Conservation (phyloP, 2,113 vertebrate species). For the Entelurus aequoreus region DNA sequence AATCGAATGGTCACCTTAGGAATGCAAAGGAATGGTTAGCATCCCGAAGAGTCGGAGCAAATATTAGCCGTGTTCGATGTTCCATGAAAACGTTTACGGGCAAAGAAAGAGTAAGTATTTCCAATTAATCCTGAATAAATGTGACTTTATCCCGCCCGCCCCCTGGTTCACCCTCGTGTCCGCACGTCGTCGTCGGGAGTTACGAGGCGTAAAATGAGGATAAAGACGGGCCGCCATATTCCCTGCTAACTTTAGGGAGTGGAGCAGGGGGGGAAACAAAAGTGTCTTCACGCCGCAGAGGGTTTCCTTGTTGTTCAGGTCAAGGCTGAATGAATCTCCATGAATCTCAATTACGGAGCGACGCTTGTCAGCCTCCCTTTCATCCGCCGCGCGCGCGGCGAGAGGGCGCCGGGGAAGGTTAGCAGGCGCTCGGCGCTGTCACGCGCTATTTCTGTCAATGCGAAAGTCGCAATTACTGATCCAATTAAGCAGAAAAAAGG, state of each 20-base stretch:
- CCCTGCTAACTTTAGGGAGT: not conserved
- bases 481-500: conserved; percentile 42
- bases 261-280: not conserved
- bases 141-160: not conserved
- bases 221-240: conserved; percentile 1
- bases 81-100: too few relatives aligned
- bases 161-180: not conserved
- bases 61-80: too few relatives aligned
- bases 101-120: not conserved
- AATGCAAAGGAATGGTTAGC: too few relatives aligned
- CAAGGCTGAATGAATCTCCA: conserved; percentile 10
- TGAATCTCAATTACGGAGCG: conserved; percentile 12
- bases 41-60: too few relatives aligned
- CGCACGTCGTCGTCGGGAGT: not conserved
- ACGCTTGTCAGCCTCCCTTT: conserved; percentile 10
- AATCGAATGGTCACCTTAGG: not conserved
- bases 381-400: conserved; percentile 12
- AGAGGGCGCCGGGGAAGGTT: conserved; percentile 6
- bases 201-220: not conserved
- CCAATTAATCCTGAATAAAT: conserved; percentile 1
- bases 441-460: conserved; percentile 38
- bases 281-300: conserved; percentile 1
- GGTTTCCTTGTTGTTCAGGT: conserved; percentile 10
- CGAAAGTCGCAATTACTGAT: conserved; percentile 54
- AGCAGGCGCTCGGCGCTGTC: conserved; percentile 36